Evolutionary conservation across 2,888 invertebrate genomes (phyloP).

Genomic region (Blastobasis adustella): DNA sequence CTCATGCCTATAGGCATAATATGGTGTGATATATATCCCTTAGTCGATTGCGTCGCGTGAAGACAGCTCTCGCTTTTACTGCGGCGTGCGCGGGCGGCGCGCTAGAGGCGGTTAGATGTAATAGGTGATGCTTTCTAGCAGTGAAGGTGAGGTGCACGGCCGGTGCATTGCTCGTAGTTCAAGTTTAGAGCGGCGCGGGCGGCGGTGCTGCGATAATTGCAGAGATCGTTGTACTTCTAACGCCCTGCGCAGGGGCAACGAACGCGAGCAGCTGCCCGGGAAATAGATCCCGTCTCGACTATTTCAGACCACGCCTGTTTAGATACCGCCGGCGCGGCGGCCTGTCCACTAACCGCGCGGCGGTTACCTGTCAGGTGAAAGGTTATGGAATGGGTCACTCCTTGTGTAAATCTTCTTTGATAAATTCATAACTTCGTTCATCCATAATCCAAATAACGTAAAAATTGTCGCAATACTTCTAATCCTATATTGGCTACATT

Average conservation of each 20-base stretch:
- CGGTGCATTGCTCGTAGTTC: conserved; percentile 56
- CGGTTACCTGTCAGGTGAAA: conserved; percentile 56
- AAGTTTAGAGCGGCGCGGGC: conserved; percentile 60
- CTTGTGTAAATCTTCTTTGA: no score
- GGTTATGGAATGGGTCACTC: conserved; percentile 5
- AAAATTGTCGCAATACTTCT: no score
- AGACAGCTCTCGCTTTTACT: conserved; percentile 55
- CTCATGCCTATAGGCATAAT: background rate
- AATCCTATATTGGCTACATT: no score
- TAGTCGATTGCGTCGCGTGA: background rate
- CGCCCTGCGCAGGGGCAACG: conserved; percentile 66
- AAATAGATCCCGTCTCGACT: conserved; percentile 72
- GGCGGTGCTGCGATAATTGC: conserved; percentile 48
- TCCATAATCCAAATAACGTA: no score
- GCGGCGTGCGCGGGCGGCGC: conserved; percentile 27
- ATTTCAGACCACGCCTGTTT: conserved; percentile 65
- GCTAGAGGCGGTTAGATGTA: conserved; percentile 37
- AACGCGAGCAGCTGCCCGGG: conserved; percentile 71
- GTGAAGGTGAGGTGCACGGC: conserved; percentile 66
- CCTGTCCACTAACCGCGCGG: conserved; percentile 37
- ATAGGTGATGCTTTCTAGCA: conserved; percentile 69
- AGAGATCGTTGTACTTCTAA: conserved; percentile 72
- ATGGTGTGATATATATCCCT: conserved; percentile 1
- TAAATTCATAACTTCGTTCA: no score
- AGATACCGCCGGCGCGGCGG: conserved; percentile 45